Conservation (phyloP, 2,113 vertebrate species). For the Pampusana beccarii region DNA sequence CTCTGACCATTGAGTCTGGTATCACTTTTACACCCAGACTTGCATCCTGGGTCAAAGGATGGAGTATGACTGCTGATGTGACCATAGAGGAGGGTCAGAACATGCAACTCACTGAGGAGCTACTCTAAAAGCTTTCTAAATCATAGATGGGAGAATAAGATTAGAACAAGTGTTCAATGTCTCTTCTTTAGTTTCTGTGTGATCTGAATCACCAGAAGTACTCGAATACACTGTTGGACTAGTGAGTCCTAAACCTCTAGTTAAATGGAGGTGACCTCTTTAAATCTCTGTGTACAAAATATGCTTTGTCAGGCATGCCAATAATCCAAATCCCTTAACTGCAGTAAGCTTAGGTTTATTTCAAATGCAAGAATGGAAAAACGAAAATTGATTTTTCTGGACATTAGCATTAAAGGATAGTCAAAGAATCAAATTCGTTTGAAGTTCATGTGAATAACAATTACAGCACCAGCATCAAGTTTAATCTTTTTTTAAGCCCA, state of each 20-base stretch:
- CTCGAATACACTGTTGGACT: neutral
- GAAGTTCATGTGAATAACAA: conserved; percentile 55
- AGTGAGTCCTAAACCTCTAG: neutral
- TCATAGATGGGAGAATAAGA: neutral
- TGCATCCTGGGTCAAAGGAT: neutral
- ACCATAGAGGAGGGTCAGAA: neutral
- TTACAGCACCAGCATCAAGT: neutral
- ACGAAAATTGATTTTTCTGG: conserved; percentile 23
- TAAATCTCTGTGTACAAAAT: conserved; percentile 18
- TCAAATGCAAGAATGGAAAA: conserved; percentile 21
- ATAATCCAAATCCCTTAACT: conserved; percentile 46
- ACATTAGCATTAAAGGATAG: conserved; percentile 24
- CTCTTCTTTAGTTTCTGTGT: neutral
- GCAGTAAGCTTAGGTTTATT: conserved; percentile 48
- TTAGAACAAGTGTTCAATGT: neutral
- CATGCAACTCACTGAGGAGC: neutral
- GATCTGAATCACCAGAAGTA: neutral
- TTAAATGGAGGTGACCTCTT: neutral
- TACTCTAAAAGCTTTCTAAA: neutral
- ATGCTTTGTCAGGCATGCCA: conserved; percentile 7
- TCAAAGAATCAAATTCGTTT: conserved; percentile 36
- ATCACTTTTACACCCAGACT: neutral
- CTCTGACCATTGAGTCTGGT: neutral
- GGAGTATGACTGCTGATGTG: neutral
- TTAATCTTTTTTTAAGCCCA: conserved; percentile 53